Conservation (phyloP, 2,888 invertebrate species). For the Aquatica leii region DNA sequence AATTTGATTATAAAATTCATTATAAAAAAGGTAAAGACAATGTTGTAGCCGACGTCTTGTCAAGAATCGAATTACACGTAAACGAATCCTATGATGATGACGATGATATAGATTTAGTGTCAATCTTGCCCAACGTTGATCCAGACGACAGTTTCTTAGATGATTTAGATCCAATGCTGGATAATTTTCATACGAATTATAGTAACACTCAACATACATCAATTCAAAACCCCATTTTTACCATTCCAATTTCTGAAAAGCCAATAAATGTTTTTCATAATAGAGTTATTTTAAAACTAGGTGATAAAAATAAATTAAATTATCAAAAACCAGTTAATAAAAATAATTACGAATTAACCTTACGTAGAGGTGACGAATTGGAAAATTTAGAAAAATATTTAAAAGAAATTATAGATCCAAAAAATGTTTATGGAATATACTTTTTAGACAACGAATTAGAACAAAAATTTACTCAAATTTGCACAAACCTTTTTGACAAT, state of each 20-base stretch:
- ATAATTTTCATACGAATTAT: neutral
- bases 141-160: neutral
- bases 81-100: too few species aligned
- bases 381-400: conserved; percentile 18
- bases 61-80: conserved; percentile 23
- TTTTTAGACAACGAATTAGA: conserved; percentile 27
- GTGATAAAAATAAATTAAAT: conserved; percentile 10
- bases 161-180: neutral
- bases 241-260: conserved; percentile 21
- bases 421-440: conserved; percentile 26
- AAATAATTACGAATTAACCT: conserved; percentile 11
- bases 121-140: conserved; percentile 14
- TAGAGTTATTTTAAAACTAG: conserved; percentile 7
- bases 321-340: conserved; percentile 14
- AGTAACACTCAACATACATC: conserved; percentile 10
- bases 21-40: conserved; percentile 35
- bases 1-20: conserved; percentile 21
- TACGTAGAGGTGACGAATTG: conserved; percentile 14
- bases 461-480: conserved; percentile 6
- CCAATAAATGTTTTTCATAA: conserved; percentile 5
- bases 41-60: conserved; percentile 24
- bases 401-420: conserved; percentile 30
- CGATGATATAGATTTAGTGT: conserved; percentile 15
- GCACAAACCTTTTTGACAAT: conserved; percentile 21
- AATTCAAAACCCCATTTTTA: conserved; percentile 20